Conservation (phyloP, 2,888 invertebrate species). For the Pseudanteris insignis region DNA sequence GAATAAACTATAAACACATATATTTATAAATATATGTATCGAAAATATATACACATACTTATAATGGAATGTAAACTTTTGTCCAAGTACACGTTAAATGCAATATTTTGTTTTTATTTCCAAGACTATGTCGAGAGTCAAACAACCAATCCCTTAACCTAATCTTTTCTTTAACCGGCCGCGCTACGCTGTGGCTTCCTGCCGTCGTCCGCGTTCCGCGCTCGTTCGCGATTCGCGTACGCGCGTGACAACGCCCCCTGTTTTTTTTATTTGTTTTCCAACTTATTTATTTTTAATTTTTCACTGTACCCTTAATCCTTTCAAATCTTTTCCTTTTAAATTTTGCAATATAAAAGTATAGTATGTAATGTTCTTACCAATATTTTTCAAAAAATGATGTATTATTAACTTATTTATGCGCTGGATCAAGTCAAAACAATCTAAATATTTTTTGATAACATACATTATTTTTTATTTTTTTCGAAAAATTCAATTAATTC, state of each 20-base stretch:
- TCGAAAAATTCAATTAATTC: too few relatives aligned
- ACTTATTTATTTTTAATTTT: slow-evolving; percentile 1
- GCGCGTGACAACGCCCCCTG: slow-evolving; percentile 44
- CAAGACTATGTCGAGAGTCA: slow-evolving; percentile 11
- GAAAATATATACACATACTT: slow-evolving; percentile 11
- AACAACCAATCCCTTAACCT: slow-evolving; percentile 9
- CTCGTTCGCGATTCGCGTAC: slow-evolving; percentile 56
- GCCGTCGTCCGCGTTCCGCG: slow-evolving; percentile 59
- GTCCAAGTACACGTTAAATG: slow-evolving; percentile 46
- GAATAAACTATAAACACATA: slow-evolving; percentile 5
- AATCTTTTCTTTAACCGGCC: slow-evolving; percentile 46
- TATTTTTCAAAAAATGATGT: too few relatives aligned
- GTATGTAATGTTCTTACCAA: too few relatives aligned
- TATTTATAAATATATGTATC: slow-evolving; percentile 7
- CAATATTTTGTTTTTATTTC: slow-evolving; percentile 53
- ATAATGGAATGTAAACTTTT: slow-evolving; percentile 54
- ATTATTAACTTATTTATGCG: too few relatives aligned
- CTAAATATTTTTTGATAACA: too few relatives aligned
- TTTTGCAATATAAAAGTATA: too few relatives aligned
- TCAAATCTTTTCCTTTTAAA: neutral
- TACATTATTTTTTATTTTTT: neutral
- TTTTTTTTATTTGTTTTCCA: slow-evolving; percentile 3
- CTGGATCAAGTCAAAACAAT: too few relatives aligned
- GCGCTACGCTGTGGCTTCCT: slow-evolving; percentile 60
- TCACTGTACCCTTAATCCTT: neutral